Evolutionary conservation across 2,113 vertebrate genomes (phyloP).

Genomic region (Pseudonaja textilis): DNA sequence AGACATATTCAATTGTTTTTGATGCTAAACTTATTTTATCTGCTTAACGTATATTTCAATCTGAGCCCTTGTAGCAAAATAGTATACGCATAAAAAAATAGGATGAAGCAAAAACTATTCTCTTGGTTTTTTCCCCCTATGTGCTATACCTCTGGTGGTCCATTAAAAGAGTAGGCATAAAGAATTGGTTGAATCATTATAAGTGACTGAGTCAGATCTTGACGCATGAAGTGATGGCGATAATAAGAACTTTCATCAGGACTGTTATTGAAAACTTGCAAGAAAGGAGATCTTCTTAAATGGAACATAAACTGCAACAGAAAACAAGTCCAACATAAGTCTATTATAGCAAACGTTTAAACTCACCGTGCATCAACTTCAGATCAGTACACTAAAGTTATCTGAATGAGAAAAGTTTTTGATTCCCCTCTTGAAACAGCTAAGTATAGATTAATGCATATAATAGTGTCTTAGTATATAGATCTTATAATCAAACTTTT

Average conservation of each 20-base stretch:
- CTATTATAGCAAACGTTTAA: background rate
- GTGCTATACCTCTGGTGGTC: constrained; percentile 87
- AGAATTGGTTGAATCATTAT: constrained; percentile 98
- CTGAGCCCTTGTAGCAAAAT: background rate
- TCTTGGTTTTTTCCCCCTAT: background rate
- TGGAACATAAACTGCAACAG: constrained; percentile 96
- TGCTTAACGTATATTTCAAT: background rate
- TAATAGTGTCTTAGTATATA: background rate
- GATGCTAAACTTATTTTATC: background rate
- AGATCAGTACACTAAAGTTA: background rate
- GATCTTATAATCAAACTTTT: background rate
- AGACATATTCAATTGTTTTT: background rate
- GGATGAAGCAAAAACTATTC: background rate
- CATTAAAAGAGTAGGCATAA: constrained; percentile 94
- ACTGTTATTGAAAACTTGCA: constrained; percentile 99
- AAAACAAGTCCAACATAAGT: constrained; percentile 30
- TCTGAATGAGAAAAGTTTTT: background rate
- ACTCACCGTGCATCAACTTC: background rate
- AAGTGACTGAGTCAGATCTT: constrained; percentile 94
- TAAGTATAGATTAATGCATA: background rate
- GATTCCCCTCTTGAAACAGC: background rate
- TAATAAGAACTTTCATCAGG: constrained; percentile 97
- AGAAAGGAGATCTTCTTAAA: constrained; percentile 94
- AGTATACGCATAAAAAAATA: background rate
- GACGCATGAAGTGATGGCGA: constrained; percentile 94